Base-by-base conservation (phyloP, 2,113 vertebrate species). In the Colistium nudipinnis region DNA sequence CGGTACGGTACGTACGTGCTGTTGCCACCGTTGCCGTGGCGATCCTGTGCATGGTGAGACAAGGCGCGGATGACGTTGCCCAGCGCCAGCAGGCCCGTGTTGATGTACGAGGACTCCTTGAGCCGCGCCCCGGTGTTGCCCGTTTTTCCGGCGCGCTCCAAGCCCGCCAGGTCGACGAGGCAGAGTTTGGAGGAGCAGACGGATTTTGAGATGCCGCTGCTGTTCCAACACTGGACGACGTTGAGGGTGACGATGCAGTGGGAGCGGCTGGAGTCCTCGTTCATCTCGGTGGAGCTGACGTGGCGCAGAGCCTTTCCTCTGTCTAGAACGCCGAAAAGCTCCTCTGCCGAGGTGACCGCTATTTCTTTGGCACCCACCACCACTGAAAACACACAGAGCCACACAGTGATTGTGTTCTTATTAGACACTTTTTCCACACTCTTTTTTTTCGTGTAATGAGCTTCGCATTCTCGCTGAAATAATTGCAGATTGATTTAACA, bases 41-140 rank as follows among this genome's bases (percentile, higher is more conserved):
- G 78, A 53, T 62, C 68, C 11, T 61, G 91, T 30, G 90, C 91
- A 1, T 92, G 90, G 47, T 96, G 93, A 30, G 94, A 93, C 28
- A 98, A 94, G n/a, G 95, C 94, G 1, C 95, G 96, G 83, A 98
- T 96, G 25, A 98, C 96, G 0, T 97, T 98, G 52, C 95, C 94
- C 63, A 98, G 85, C 0, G 95, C 95, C 28, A 97, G 84, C 28
- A 98, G 82, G 35, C 93, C 95, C 24, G 93, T 94, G 20, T 98
- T 98, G 76, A 98, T 97, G 28, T 94, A 92, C 80, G 93, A 69
- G 17, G 95, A 95, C 83, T 98, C 96, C 88, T 96, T 96, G 82
- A 98, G 94, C 3, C 92, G 86, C 45, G 92, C 89, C 0, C 94
- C 94, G 0, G 93, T 94, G 88, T 95, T 95, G 33, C 94, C 94